These are phyloP conservation scores for Micoletzkya japonica DNA, from an alignment of 2,888 invertebrate species.

Conservation along the genomic window DNA sequence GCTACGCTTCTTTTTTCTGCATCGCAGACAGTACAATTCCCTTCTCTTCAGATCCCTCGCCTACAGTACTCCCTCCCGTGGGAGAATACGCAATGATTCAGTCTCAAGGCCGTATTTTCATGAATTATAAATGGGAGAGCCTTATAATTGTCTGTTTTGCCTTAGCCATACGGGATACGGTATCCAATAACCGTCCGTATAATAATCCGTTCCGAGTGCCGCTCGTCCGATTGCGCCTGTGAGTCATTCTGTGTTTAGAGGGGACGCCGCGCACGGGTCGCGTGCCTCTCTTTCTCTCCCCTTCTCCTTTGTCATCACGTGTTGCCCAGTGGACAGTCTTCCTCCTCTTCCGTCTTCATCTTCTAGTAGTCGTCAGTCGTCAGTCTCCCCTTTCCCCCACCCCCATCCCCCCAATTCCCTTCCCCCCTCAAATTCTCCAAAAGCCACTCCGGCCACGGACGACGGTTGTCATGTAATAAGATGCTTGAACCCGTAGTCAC, in stretches of 20 bases:
- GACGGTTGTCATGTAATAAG: slow-evolving; percentile 11
- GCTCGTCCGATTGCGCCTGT: not conserved
- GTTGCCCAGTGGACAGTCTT: not conserved
- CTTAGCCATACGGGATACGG: too few species aligned
- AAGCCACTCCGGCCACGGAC: slow-evolving; percentile 24
- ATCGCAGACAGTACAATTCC: too few species aligned
- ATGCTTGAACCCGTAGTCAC: slow-evolving; percentile 27
- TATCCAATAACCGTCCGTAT: too few species aligned
- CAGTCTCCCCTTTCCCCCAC: slow-evolving; percentile 5
- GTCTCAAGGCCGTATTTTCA: too few species aligned
- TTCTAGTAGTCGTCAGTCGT: slow-evolving; percentile 17
- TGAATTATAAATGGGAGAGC: too few species aligned
- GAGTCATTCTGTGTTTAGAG: slow-evolving; percentile 1
- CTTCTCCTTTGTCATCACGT: slow-evolving; percentile 27
- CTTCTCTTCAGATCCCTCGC: too few species aligned
- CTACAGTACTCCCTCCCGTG: too few species aligned
- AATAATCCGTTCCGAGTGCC: not conserved
- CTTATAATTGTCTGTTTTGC: too few species aligned
- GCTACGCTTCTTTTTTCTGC: too few species aligned
- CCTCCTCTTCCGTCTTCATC: not conserved
- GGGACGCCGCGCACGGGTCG: not conserved
- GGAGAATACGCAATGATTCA: too few species aligned
- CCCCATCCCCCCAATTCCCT: not conserved
- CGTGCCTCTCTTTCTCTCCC: not conserved
- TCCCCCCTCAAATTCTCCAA: not conserved